Conservation (phyloP, 2,797 vertebrate genomes). For the Ptychobarbus kaznakovi region DNA sequence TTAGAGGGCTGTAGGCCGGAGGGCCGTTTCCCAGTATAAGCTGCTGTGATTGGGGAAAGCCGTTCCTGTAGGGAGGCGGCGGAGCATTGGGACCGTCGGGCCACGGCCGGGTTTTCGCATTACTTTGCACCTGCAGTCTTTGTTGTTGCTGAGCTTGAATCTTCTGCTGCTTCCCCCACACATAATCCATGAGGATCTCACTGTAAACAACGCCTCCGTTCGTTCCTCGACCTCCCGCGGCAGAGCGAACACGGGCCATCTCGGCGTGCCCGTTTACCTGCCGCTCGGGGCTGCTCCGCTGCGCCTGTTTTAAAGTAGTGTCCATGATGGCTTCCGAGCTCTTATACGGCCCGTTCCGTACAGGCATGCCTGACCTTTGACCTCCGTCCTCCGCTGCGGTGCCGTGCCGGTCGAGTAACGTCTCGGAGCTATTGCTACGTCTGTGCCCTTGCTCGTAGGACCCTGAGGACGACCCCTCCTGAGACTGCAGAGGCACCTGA, state of each 20-base stretch:
- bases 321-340: conserved; percentile 78
- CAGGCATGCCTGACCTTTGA: conserved; percentile 58
- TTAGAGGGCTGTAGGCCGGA: conserved; percentile 70
- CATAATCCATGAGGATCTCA: conserved; percentile 85
- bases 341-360: conserved; percentile 70
- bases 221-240: conserved; percentile 53
- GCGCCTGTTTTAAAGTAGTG: conserved; percentile 65
- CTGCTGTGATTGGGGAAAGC: conserved; percentile 59
- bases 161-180: conserved; percentile 82
- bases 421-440: conserved; percentile 85
- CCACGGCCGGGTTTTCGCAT: conserved; percentile 65
- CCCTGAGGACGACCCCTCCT: conserved; percentile 61
- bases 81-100: conserved; percentile 62
- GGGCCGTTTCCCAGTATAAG: conserved; percentile 62
- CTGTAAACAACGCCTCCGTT: conserved; percentile 71
- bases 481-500: conserved; percentile 62
- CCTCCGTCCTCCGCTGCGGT: conserved; percentile 57
- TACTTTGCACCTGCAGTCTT: conserved; percentile 68
- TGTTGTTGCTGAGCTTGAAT: conserved; percentile 64
- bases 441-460: conserved; percentile 59
- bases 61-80: conserved; percentile 63
- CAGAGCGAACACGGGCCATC: conserved; percentile 55
- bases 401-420: conserved; percentile 73
- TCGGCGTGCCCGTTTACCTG: conserved; percentile 48
- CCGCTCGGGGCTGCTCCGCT: conserved; percentile 60